These are phyloP conservation scores for Australoheros scitulus DNA, from an alignment of 2,113 vertebrate genomes.

Conservation along the genomic window DNA sequence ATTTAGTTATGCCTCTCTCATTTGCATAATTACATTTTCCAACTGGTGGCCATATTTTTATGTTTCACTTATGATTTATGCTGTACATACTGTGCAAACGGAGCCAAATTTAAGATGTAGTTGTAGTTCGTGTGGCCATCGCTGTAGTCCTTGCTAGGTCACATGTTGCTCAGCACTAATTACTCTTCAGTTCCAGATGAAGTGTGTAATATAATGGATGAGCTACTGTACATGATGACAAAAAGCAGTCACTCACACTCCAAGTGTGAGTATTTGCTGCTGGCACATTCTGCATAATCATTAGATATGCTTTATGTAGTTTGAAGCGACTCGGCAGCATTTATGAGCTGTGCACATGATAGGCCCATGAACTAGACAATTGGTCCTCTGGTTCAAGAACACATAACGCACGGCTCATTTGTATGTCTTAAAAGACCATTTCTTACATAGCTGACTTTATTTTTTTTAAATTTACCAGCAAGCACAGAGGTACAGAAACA, in stretches of 20 bases:
- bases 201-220: not conserved
- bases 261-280: not conserved
- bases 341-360: conserved; percentile 32
- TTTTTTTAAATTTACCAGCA: not conserved
- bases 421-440: not conserved
- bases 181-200: not conserved
- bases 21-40: not conserved
- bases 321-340: conserved; percentile 9
- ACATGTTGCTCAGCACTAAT: not conserved
- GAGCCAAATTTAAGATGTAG: not conserved
- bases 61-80: not conserved
- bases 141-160: too few relatives aligned
- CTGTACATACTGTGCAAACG: not conserved
- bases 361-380: conserved; percentile 31
- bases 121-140: not conserved
- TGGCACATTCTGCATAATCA: conserved; percentile 3
- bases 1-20: not conserved
- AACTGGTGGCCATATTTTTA: not conserved
- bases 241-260: too few relatives aligned
- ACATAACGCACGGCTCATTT: not conserved
- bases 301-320: not conserved
- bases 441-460: not conserved
- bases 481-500: not conserved
- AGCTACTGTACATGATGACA: not conserved
- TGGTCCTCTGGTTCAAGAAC: conserved; percentile 23